phyloP scores from a whole-genome alignment of 92 coral and sea anemone species.

The Hydrozoanthus gracilis region DNA sequence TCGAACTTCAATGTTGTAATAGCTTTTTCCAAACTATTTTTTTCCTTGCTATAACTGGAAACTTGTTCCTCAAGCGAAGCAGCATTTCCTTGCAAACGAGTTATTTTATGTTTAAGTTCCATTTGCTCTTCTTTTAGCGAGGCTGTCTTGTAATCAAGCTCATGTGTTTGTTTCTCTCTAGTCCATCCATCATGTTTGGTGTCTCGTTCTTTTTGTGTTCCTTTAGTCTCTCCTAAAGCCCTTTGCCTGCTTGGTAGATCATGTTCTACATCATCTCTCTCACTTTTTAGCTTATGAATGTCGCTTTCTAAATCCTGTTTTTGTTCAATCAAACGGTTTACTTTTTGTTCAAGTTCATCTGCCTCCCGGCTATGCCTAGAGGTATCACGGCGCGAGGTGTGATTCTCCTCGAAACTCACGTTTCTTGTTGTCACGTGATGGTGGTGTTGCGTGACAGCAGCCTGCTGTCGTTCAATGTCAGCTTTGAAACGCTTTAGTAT shows the following conservation, averaged over 20 bases:
- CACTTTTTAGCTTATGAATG: conserved; percentile 49
- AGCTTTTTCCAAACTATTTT: conserved; percentile 51
- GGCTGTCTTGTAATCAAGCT: conserved; percentile 60
- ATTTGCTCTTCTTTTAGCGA: conserved; percentile 69
- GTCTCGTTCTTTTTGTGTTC: conserved; percentile 17
- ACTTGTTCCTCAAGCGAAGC: conserved; percentile 65
- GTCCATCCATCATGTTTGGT: conserved; percentile 33
- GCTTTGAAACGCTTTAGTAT: conserved; percentile 66
- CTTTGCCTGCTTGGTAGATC: conserved; percentile 47
- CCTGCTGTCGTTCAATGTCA: conserved; percentile 61
- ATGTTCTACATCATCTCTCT: conserved; percentile 43
- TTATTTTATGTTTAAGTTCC: conserved; percentile 66
- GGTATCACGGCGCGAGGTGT: conserved; percentile 24
- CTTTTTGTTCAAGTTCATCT: conserved; percentile 60
- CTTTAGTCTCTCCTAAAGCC: conserved; percentile 23
- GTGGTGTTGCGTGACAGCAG: conserved; percentile 50
- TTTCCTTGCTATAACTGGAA: conserved; percentile 50
- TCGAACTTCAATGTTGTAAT: conserved; percentile 55
- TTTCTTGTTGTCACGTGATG: conserved; percentile 49
- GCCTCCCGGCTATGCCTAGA: conserved; percentile 45
- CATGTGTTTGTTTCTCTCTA: conserved; percentile 64
- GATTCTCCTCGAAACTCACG: conserved; percentile 43
- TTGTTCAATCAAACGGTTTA: conserved; percentile 51
- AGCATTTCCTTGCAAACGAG: conserved; percentile 72
- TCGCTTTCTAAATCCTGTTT: conserved; percentile 56